These are phyloP conservation scores for Rhorus exstirpatorius DNA, from an alignment of 2,888 invertebrate species.

Conservation along the genomic window DNA sequence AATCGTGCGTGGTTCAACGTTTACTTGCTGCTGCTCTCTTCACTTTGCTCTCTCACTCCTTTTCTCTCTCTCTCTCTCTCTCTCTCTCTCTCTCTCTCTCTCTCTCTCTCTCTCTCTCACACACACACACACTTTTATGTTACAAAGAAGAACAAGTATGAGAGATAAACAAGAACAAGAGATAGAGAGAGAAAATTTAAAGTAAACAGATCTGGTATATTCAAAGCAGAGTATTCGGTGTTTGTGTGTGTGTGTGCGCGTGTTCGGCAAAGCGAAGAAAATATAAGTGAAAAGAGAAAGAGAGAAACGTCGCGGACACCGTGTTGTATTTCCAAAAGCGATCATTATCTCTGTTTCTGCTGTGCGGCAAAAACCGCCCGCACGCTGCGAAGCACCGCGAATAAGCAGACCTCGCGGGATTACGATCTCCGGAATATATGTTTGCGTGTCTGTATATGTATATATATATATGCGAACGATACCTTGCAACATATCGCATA, in stretches of 20 bases:
- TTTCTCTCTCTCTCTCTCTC: constrained; percentile 1
- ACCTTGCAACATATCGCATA: not conserved
- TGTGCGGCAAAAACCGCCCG: constrained; percentile 59
- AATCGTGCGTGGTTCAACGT: constrained; percentile 77
- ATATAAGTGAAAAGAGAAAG: constrained; percentile 28
- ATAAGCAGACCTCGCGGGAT: constrained; percentile 64
- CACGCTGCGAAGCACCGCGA: constrained; percentile 64
- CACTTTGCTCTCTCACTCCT: not conserved
- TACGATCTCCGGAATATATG: constrained; percentile 57
- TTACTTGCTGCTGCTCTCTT: constrained; percentile 60
- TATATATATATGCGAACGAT: constrained; percentile 20
- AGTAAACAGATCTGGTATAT: constrained; percentile 59
- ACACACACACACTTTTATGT: not conserved
- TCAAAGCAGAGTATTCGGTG: constrained; percentile 43
- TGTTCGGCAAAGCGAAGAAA: constrained; percentile 16
- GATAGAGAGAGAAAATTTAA: constrained; percentile 58
- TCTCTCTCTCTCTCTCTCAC: not conserved
- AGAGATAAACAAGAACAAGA: constrained; percentile 46
- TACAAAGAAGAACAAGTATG: constrained; percentile 29
- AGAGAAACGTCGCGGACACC: constrained; percentile 57
- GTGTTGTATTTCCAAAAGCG: constrained; percentile 68
- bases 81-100: constrained; percentile 7
- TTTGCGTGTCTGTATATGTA: constrained; percentile 27
- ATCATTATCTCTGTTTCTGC: constrained; percentile 69
- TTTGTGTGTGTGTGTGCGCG: constrained; percentile 20